Base-by-base conservation (phyloP, 2,113 vertebrate species). In the Cottus gobio region DNA sequence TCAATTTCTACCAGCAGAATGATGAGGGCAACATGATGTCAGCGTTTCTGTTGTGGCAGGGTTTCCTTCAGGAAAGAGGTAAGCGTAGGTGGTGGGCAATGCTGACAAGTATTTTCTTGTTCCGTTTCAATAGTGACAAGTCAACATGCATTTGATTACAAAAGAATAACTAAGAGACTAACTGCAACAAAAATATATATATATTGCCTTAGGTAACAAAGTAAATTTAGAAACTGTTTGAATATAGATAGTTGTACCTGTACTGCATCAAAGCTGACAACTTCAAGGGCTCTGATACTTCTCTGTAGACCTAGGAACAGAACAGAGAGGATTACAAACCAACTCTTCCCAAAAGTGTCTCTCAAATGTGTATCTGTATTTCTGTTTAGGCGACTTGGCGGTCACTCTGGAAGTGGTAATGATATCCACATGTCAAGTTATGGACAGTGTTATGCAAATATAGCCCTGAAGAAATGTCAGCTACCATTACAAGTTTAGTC, bases 181-280 rank as follows among this genome's bases (percentile, higher is more conserved):
- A 18, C 4, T 2, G 5, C 36, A 77, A n/a, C n/a, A n/a, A n/a
- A n/a, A n/a, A n/a, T n/a, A n/a, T n/a, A n/a, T n/a, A n/a, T n/a
- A n/a, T n/a, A n/a, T n/a, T n/a, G n/a, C n/a, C n/a, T n/a, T n/a
- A n/a, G n/a, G n/a, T n/a, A n/a, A n/a, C n/a, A n/a, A 67, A 20
- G 48, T 56, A 80, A 34, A 77, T 80, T 83, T 84, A 73, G 74
- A 90, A 86, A 76, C 67, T 0, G 44, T 82, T 72, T 77, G 65
- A 18, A 80, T 79, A 84, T 71, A 82, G 73, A 70, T 6, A 15
- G 28, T 18, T 71, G 63, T 93, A 95, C 95, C 94, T 93, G 94
- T 88, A 80, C 93, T 94, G 92, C 95, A 95, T 96, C 93, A 95
- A 95, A 95, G 93, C 94, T 90, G 92, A 91, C 83, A 93, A 87